A percentile compares a stretch with the other conserved stretches of the same genome.
These are phyloP conservation scores for Vidua chalybeata DNA, from an alignment of 2,113 vertebrate genomes.

Conservation along the genomic window DNA sequence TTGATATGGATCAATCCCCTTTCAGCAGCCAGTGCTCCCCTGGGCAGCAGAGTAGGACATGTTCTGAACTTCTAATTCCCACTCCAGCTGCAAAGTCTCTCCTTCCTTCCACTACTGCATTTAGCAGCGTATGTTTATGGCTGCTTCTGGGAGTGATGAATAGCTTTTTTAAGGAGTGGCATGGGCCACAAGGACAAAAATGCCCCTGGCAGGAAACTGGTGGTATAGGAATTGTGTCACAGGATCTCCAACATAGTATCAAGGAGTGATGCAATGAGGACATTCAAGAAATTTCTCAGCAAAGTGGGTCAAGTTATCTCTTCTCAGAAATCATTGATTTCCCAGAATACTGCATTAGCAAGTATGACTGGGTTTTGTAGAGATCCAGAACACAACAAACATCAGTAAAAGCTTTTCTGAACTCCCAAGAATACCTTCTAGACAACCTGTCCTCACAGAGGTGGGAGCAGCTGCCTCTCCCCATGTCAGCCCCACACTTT, in stretches of 20 bases:
- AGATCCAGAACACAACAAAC: background rate
- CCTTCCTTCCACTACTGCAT: background rate
- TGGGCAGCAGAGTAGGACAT: background rate
- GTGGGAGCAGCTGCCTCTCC: background rate
- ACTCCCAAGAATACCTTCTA: background rate
- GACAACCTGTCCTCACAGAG: background rate
- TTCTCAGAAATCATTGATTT: background rate
- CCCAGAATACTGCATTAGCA: background rate
- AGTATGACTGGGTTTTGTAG: background rate
- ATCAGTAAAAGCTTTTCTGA: background rate
- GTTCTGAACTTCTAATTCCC: background rate
- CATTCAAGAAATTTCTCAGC: background rate
- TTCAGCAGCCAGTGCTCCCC: background rate
- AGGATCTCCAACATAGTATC: background rate
- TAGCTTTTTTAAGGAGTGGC: background rate
- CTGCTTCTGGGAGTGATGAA: background rate
- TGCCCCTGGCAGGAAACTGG: background rate
- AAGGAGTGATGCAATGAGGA: rapidly evolving
- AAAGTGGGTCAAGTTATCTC: background rate
- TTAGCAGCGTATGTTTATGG: background rate
- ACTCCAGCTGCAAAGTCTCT: background rate
- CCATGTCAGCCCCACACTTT: background rate
- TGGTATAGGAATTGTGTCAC: background rate
- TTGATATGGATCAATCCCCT: background rate
- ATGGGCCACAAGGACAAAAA: background rate